Base-by-base conservation (phyloP, 2,113 vertebrate species). In the Dolichotis patagonum region DNA sequence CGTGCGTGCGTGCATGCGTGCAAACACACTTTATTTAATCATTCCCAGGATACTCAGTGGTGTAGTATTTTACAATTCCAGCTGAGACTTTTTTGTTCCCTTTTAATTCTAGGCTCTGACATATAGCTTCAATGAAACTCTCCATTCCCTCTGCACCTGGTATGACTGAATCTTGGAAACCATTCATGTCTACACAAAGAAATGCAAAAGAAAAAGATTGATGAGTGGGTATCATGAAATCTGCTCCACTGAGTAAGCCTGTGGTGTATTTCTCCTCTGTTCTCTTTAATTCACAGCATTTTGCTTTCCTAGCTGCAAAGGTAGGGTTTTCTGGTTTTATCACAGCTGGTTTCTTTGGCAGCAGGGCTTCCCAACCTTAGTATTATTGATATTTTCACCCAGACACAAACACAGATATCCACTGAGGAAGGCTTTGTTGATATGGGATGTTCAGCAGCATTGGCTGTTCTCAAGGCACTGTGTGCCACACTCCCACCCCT, bases 71-170 rank as follows among this genome's bases (percentile, higher is more conserved):
- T 95, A 63, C 49, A 32, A 85, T 69, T 95, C 87, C 46, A 94
- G 85, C 58, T 96, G 90, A 88, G 0, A 0, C 75, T 75, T 91
- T 91, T 7, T 22, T 69, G 83, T 82, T 90, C 22, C 41, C 3
- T 96, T 3, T 7, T 92, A 98, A 90, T 85, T 86, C 63, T 90
- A 97, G 65, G 43, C 58, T 80, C 52, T 94, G 43, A 90, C 19
- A 91, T 38, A 85, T 38, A 83, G 20, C 9, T 0, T 0, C 0
- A 87, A 9, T 78, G 43, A 94, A 89, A 12, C 78, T 87, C 71
- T n/a, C 1, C 24, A n/a, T 81, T 17, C 22, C 28, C n/a, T 1
- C 9, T 43, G 22, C 1, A 65, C 19, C 7, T 4, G 71, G n/a
- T 38, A 49, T 41, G 17, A 43, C 38, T 88, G 7, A 22, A 56